These are phyloP conservation scores for Cheilinus undulatus DNA, from an alignment of 2,113 vertebrate genomes.

Conservation along the genomic window DNA sequence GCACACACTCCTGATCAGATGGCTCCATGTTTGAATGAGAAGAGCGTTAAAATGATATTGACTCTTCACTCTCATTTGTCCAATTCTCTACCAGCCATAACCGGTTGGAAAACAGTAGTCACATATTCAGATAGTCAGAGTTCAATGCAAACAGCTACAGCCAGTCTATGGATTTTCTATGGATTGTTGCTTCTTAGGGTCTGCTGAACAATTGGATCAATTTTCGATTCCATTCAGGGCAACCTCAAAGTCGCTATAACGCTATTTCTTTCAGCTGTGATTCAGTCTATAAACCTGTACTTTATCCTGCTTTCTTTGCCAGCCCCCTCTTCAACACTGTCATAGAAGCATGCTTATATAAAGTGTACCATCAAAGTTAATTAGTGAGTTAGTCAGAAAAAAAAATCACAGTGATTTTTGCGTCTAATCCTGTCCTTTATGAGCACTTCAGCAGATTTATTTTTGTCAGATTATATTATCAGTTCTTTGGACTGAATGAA, in stretches of 20 bases:
- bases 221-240: conserved; percentile 6
- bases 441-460: no score
- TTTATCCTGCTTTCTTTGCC: conserved; percentile 9
- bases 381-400: no score
- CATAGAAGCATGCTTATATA: neutral
- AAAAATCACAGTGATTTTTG: no score
- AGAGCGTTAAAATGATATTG: conserved; percentile 4
- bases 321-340: neutral
- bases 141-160: conserved; percentile 20
- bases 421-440: no score
- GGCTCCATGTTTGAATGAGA: conserved; percentile 10
- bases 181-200: conserved; percentile 27
- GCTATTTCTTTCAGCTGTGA: conserved; percentile 12
- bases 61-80: neutral
- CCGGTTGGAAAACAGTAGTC: neutral
- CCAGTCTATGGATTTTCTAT: conserved; percentile 26
- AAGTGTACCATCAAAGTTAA: neutral
- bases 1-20: neutral
- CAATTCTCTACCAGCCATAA: conserved; percentile 16
- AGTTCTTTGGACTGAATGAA: no score
- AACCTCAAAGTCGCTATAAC: conserved; percentile 14
- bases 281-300: conserved; percentile 4
- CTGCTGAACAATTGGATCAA: conserved; percentile 36
- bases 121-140: neutral
- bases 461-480: no score